These are phyloP conservation scores for Eupristina koningsbergeri DNA, from an alignment of 1,140 invertebrate species.

Conservation along the genomic window DNA sequence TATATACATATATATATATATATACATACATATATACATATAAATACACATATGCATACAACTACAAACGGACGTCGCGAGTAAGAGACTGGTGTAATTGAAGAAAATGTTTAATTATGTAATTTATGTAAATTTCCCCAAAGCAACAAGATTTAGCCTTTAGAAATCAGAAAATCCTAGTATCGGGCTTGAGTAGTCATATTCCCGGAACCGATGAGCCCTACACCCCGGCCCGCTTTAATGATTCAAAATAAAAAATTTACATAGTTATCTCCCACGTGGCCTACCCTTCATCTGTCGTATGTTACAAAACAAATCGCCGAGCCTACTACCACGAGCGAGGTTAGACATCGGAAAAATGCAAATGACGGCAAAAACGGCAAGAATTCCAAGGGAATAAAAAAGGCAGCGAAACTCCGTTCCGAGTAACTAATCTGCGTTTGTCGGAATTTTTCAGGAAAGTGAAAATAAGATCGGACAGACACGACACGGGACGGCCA, in stretches of 20 bases:
- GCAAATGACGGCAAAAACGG: background rate
- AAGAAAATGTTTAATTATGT: too few species aligned
- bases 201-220: background rate
- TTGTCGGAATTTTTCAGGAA: background rate
- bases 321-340: background rate
- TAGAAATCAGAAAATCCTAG: too few species aligned
- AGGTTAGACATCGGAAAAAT: slow-evolving; percentile 1
- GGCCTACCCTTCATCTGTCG: slow-evolving; percentile 4
- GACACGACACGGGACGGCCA: slow-evolving; percentile 1
- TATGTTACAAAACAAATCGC: background rate
- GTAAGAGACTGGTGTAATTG: too few species aligned
- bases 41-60: too few species aligned
- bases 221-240: background rate
- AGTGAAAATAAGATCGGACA: background rate
- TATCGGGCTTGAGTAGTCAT: too few species aligned
- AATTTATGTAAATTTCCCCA: too few species aligned
- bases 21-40: too few species aligned
- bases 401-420: background rate
- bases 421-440: background rate
- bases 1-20: too few species aligned
- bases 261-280: slow-evolving; percentile 31
- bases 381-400: background rate
- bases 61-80: too few species aligned
- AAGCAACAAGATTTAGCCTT: too few species aligned
- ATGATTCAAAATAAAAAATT: background rate